These are phyloP conservation scores for Hyalella azteca DNA, from an alignment of 2,888 invertebrate genomes.

Conservation along the genomic window DNA sequence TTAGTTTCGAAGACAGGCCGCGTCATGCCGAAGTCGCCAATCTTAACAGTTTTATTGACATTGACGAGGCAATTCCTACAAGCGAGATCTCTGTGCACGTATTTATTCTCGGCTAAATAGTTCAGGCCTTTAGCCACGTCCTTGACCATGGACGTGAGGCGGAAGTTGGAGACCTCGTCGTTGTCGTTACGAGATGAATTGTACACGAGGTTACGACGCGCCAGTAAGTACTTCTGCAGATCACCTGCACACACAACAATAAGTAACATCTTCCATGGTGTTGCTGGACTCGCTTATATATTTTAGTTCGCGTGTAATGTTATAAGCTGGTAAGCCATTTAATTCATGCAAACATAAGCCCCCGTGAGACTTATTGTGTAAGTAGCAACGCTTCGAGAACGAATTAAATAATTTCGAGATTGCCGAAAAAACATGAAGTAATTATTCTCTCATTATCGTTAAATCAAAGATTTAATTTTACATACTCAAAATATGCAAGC, in stretches of 20 bases:
- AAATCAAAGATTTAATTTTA: not conserved
- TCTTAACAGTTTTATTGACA: constrained; percentile 74
- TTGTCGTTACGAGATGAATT: constrained; percentile 70
- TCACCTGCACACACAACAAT: constrained; percentile 68
- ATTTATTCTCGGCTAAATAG: constrained; percentile 83
- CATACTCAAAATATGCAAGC: no score
- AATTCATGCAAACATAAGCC: no score
- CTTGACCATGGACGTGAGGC: constrained; percentile 82
- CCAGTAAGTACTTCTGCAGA: constrained; percentile 84
- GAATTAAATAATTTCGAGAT: not conserved
- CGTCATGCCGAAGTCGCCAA: constrained; percentile 92
- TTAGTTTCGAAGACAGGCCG: constrained; percentile 85
- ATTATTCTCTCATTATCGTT: not conserved
- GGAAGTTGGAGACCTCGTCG: constrained; percentile 78
- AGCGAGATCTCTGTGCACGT: constrained; percentile 86
- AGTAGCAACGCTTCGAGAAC: no score
- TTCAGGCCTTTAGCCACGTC: constrained; percentile 84
- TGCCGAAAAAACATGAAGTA: not conserved
- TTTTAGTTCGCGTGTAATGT: not conserved
- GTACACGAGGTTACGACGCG: constrained; percentile 80
- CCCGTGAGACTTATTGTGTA: no score
- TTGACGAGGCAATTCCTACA: constrained; percentile 80
- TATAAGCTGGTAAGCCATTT: not conserved
- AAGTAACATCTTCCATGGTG: not conserved
- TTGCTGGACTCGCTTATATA: not conserved